Conservation (phyloP, 2,113 vertebrate genomes). For the Ceratotherium simum region DNA sequence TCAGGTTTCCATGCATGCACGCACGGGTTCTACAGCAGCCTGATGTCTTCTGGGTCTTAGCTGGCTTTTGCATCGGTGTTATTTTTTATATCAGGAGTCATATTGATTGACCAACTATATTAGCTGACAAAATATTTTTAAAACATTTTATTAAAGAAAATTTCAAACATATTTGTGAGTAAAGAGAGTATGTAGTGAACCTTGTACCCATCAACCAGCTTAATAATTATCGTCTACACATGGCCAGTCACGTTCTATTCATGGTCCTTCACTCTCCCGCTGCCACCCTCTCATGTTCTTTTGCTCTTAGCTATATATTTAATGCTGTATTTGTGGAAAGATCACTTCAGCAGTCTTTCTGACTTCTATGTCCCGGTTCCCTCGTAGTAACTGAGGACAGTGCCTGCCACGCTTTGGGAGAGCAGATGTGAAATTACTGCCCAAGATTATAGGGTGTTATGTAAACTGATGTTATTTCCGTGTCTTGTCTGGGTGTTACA, state of each 20-base stretch:
- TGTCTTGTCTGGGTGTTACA: not conserved
- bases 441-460: not conserved
- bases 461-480: not conserved
- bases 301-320: not conserved
- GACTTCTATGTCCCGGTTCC: not conserved
- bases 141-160: not conserved
- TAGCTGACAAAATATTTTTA: not conserved
- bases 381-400: not conserved
- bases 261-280: not conserved
- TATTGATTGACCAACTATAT: not conserved
- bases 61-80: not conserved
- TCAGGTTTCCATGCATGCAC: not conserved
- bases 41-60: not conserved
- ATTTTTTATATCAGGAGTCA: not conserved
- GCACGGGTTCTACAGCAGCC: rapidly evolving
- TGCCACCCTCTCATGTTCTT: not conserved
- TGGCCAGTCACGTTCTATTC: not conserved
- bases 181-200: not conserved
- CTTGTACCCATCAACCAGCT: not conserved
- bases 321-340: not conserved
- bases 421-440: not conserved
- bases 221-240: not conserved
- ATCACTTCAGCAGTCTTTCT: not conserved
- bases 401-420: not conserved
- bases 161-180: not conserved